phyloP scores from a whole-genome alignment of 1,140 invertebrate species.

The Drosophila insularis region DNA sequence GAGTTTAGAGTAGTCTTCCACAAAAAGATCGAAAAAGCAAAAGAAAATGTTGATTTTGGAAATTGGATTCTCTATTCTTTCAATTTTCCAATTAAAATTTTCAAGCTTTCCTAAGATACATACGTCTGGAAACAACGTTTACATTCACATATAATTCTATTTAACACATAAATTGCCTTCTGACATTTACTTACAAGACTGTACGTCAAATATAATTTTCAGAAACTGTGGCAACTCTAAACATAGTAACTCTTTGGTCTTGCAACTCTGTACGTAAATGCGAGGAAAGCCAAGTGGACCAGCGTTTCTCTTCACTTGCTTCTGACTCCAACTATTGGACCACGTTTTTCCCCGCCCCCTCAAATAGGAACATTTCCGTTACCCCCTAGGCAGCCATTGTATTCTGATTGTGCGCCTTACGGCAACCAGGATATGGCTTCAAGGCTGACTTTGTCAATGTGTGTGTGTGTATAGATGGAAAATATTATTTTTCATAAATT shows the following conservation, averaged over 20 bases:
- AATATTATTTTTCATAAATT: constrained; percentile 82
- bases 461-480: constrained; percentile 61
- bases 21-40: too few species aligned
- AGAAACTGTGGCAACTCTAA: constrained; percentile 45
- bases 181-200: too few species aligned
- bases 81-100: too few species aligned
- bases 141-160: too few species aligned
- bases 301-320: not conserved
- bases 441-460: constrained; percentile 24
- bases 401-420: constrained; percentile 78
- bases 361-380: not conserved
- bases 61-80: too few species aligned
- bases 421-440: constrained; percentile 36
- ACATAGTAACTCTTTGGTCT: constrained; percentile 22
- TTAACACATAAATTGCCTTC: too few species aligned
- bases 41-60: too few species aligned
- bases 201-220: not conserved
- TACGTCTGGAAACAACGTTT: too few species aligned
- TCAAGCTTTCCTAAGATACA: too few species aligned
- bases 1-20: too few species aligned
- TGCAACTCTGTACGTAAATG: constrained; percentile 73
- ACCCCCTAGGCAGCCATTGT: constrained; percentile 67
- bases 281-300: constrained; percentile 55
- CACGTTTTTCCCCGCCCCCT: not conserved
- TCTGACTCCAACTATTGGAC: not conserved